Evolutionary conservation across 2,888 invertebrate species (phyloP), one percentile per base, ranked within the genome.

Genomic region (Spatulosminthurus flaviceps): DNA sequence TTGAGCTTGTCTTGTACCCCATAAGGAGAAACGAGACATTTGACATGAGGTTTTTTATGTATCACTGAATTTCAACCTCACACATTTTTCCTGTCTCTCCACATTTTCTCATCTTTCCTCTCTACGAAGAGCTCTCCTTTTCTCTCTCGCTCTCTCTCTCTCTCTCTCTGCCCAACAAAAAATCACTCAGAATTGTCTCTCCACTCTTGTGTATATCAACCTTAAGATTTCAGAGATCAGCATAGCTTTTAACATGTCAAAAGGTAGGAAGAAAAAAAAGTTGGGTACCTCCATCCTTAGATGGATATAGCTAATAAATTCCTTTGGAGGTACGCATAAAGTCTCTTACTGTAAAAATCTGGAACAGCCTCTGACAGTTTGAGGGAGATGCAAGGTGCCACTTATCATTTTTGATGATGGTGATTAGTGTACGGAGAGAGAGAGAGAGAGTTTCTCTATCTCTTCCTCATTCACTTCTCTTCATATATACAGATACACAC

Each of bases 11-110:
- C 66, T 22, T 72, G 74, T 60, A 51, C 72, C 28, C 69, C 74
- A 74, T 69, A 60, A 74, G 69, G 74, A 79, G 67, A 67, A 22
- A 74, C 73, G 73, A 78, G 60, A 71, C 71, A 77, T 77, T 80
- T 76, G 79, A 80, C 79, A 80, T 80, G 77, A 71, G 79, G 72
- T 71, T 80, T 77, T 75, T 69, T 69, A 77, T 77, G 67, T 69
- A 26, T 69, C 79, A 74, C 69, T 79, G 71, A 66, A 74, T 79
- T 79, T 70, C 41, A 72, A 70, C 22, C 78, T 73, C 60, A 51
- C 22, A 24, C n/a, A 29, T 69, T 75, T 72, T 28, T 72, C 26
- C 41, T 41, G 43, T 51, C 60, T 43, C 61, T 43, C 16, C 16
- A 51, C 51, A 51, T 66, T 41, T 78, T 51, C 67, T 43, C 72